Evolutionary conservation across 2,888 invertebrate species (phyloP), one percentile per base, ranked within the genome.

Genomic region (Bombylius major): DNA sequence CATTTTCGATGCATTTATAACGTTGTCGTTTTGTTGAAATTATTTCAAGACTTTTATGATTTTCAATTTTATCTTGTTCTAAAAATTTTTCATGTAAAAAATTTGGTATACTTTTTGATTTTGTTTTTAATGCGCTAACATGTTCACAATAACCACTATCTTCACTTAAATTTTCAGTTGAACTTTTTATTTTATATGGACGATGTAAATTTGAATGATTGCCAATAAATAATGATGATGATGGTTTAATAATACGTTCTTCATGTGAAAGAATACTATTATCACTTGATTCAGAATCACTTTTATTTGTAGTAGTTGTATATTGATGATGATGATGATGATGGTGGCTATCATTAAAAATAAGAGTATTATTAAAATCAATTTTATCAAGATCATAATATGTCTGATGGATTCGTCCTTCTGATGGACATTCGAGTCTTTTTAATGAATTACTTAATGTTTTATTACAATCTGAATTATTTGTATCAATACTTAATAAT

Each of bases 111-210:
- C 74, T 76, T 62, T 72, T 75, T 36, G 76, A 75, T 65, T 75
- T 76, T 44, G 64, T 60, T 44, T 69, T 65, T 49, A 67, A 64
- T 12, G 48, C 51, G 13, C 36, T 46, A n/a, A 56, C 51, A 51
- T 61, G 58, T 61, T 86, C 87, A 66, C 86, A 81, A 72, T 85
- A 87, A 54, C 87, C 87, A 65, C 86, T 87, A 71, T 88, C 87
- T 70, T 88, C 87, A 67, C 87, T 87, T 61, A 88, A 76, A 77
- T 87, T 87, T 69, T 88, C 87, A 32, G 82, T 82, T 50, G 87
- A 87, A 64, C 81, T 81, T 64, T 82, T 82, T 4, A 45, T 51
- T 50, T 55, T 44, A 42, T 42, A 11, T 11, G 12, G 5, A 11
- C 14, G n/a, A 7, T 14, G 14, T n/a, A n/a, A 5, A 45, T 14